Evolutionary conservation across 2,888 invertebrate species (phyloP), one percentile per base, ranked within the genome.

Genomic region (Hirtodrosophila alboralis): DNA sequence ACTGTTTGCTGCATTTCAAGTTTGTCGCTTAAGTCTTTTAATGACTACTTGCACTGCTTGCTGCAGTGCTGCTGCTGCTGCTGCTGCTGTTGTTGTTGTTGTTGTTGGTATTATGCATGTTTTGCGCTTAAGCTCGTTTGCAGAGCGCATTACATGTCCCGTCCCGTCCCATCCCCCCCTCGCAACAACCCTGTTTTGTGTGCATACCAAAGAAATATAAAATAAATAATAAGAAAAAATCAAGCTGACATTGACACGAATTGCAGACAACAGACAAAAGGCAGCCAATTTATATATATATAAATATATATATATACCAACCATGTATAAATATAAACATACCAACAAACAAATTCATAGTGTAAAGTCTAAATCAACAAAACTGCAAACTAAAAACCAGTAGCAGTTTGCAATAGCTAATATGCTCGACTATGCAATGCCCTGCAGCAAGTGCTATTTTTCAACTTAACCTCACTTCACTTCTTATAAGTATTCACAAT

Each of bases 191-290:
- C 37, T 48, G 47, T 30, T 14, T 10, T 44, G 37, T 59, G 58
- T 59, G 58, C 49, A 59, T 53, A 65, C 10, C 21, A 47, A 41
- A 51, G 23, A 23, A 23, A 34, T 9, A 34, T 10, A 6, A 54
- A 48, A 41, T 41, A 60, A 45, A 65, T 51, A 57, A 48, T 57
- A 60, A 70, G 66, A 78, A 73, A 60, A 65, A 62, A 79, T 84
- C 79, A 81, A 57, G 81, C 74, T 83, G 84, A 78, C 83, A 81
- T 83, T 83, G 83, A 84, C 84, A 81, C 81, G 64, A 81, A 84
- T 80, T 80, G 74, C 72, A 71, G 72, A 67, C 37, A 52, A 26
- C 64, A 56, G 41, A 61, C 61, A 65, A 64, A 54, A 38, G 52
- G 37, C 71, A 40, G 45, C 56, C 75, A 69, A 69, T 64, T 69